Conservation (phyloP, 2,888 invertebrate species). For the Syrista parreyssii region DNA sequence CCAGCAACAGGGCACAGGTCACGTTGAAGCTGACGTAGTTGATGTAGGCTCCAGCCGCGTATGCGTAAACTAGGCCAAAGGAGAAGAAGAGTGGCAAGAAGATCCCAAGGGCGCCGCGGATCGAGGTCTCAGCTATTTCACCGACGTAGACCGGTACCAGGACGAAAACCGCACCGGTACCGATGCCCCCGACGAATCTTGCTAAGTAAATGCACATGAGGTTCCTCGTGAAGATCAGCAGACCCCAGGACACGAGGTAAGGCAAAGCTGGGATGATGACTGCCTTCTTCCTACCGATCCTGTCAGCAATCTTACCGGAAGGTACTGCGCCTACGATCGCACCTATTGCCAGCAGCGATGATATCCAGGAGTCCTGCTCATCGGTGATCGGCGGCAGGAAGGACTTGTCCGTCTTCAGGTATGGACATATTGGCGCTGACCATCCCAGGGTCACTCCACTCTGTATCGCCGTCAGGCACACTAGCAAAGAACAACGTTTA, state of each 20-base stretch:
- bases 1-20: slow-evolving; percentile 58
- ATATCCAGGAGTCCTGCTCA: slow-evolving; percentile 48
- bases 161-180: slow-evolving; percentile 63
- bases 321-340: slow-evolving; percentile 55
- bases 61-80: slow-evolving; percentile 67
- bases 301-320: slow-evolving; percentile 54
- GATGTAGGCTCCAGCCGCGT: slow-evolving; percentile 64
- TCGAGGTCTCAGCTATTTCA: slow-evolving; percentile 68
- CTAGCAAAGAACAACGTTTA: slow-evolving; percentile 31
- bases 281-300: slow-evolving; percentile 49
- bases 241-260: slow-evolving; percentile 63
- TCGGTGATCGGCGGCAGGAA: slow-evolving; percentile 41
- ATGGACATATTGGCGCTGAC: slow-evolving; percentile 54
- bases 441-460: slow-evolving; percentile 55
- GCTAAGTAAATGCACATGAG: slow-evolving; percentile 45
- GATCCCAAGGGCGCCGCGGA: slow-evolving; percentile 68
- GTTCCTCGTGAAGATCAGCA: slow-evolving; percentile 51
- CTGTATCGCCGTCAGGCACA: slow-evolving; percentile 52
- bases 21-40: slow-evolving; percentile 65
- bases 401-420: slow-evolving; percentile 38
- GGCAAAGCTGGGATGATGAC: slow-evolving; percentile 49
- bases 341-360: slow-evolving; percentile 51
- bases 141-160: slow-evolving; percentile 68
- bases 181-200: slow-evolving; percentile 66
- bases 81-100: slow-evolving; percentile 67